These are phyloP conservation scores for Dolomedes plantarius DNA, from an alignment of 2,888 invertebrate genomes.

Conservation along the genomic window DNA sequence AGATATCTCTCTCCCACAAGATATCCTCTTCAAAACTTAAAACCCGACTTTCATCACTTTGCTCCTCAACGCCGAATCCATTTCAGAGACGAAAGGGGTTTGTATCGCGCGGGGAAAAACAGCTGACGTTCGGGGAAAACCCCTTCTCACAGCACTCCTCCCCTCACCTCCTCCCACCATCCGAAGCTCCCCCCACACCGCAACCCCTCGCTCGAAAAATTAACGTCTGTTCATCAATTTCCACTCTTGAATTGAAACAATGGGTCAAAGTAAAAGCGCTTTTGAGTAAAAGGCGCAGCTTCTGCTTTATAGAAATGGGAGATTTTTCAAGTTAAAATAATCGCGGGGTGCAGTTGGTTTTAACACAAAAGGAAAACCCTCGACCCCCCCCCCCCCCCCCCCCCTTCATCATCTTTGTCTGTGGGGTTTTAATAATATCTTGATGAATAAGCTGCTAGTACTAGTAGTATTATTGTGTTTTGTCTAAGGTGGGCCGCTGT, in stretches of 20 bases:
- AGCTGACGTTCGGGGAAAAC: conserved; percentile 63
- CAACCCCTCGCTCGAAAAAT: conserved; percentile 50
- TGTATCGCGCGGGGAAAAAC: conserved; percentile 64
- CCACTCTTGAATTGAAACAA: conserved; percentile 71
- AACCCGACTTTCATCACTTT: conserved; percentile 35
- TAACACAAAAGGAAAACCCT: conserved; percentile 48
- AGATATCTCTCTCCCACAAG: not conserved
- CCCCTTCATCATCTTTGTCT: conserved; percentile 37
- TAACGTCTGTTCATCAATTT: conserved; percentile 71
- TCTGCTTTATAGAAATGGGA: conserved; percentile 56
- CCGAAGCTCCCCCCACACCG: conserved; percentile 10
- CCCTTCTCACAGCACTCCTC: not conserved
- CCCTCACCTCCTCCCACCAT: not conserved
- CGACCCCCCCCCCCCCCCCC: not conserved
- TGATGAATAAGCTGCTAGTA: conserved; percentile 65
- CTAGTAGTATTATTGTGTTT: conserved; percentile 61
- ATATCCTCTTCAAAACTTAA: conserved; percentile 9
- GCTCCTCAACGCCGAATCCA: conserved; percentile 14
- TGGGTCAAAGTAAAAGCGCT: conserved; percentile 65
- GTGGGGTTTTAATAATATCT: conserved; percentile 69
- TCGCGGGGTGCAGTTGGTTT: conserved; percentile 61
- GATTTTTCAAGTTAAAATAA: conserved; percentile 70
- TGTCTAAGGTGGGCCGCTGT: conserved; percentile 57
- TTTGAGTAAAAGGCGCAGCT: conserved; percentile 33
- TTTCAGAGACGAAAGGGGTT: conserved; percentile 61